A percentile compares a stretch with the other conserved stretches of the same genome.
Conservation (phyloP, 2,797 vertebrate species). For the Euthynnus affinis region DNA sequence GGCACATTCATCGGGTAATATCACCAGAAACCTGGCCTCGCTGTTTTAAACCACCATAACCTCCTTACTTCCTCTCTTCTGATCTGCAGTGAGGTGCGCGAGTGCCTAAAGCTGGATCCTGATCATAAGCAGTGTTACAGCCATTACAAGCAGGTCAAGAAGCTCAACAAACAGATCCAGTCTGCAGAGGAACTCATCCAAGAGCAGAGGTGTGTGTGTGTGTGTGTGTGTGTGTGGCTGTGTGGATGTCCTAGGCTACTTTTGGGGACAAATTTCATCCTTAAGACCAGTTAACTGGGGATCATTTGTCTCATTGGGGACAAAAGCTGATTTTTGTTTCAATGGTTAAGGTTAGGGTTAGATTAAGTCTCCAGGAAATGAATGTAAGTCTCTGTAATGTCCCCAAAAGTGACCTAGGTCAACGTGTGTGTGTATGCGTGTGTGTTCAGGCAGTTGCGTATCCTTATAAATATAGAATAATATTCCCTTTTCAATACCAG, state of each 20-base stretch:
- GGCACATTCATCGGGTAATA: neutral
- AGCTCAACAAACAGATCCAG: conserved; percentile 95
- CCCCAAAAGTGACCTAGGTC: no score
- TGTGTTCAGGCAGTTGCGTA: conserved; percentile 7
- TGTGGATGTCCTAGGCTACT: neutral
- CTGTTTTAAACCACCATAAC: neutral
- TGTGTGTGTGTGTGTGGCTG: conserved; percentile 4
- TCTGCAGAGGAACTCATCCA: conserved; percentile 93
- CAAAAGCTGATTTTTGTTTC: no score
- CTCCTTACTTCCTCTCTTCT: conserved; percentile 10
- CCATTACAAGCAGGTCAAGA: conserved; percentile 98
- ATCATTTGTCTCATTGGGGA: no score
- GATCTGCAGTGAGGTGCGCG: conserved; percentile 92
- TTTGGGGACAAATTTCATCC: no score
- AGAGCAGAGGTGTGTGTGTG: conserved; percentile 89
- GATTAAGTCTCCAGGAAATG: no score
- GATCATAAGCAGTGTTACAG: conserved; percentile 97
- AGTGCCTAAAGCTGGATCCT: conserved; percentile 97
- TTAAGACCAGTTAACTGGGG: no score
- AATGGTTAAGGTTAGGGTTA: no score
- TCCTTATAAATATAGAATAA: conserved; percentile 41
- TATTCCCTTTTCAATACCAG: conserved; percentile 33
- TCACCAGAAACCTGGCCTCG: neutral
- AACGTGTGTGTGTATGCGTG: neutral
- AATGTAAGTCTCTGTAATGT: no score